A percentile compares a stretch with the other conserved stretches of the same genome.
These are phyloP conservation scores for Acanthacorydalis orientalis DNA, from an alignment of 2,888 invertebrate genomes.

Conservation along the genomic window DNA sequence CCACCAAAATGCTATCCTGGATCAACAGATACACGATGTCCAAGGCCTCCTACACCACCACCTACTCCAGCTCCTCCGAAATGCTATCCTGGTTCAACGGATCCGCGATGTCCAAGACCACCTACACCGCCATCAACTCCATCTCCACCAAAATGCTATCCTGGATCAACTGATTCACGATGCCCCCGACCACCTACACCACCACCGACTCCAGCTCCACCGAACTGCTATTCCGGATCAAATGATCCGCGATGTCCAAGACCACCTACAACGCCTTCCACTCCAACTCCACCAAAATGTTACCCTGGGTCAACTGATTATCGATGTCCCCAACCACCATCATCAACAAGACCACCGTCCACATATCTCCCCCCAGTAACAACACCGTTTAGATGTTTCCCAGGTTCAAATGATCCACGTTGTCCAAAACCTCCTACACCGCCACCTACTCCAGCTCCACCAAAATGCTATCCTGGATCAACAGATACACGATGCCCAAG, in stretches of 20 bases:
- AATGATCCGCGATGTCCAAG: conserved; percentile 18
- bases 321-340: conserved; percentile 14
- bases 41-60: conserved; percentile 12
- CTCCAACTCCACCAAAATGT: conserved; percentile 15
- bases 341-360: conserved; percentile 14
- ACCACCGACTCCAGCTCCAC: conserved; percentile 11
- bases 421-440: conserved; percentile 8
- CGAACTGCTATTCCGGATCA: conserved; percentile 13
- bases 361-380: conserved; percentile 10
- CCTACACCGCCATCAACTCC: conserved; percentile 13
- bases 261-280: conserved; percentile 11
- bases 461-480: conserved; percentile 16
- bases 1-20: conserved; percentile 20
- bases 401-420: conserved; percentile 18
- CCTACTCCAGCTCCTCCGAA: conserved; percentile 12
- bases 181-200: conserved; percentile 17
- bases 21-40: conserved; percentile 17
- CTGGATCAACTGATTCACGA: conserved; percentile 13
- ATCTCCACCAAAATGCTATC: conserved; percentile 1
- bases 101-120: conserved; percentile 10
- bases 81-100: conserved; percentile 15
- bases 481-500: conserved; percentile 19
- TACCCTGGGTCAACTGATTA: conserved; percentile 18
- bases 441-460: conserved; percentile 13
- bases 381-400: conserved; percentile 13